These are phyloP conservation scores for Cryptoprocta ferox DNA, from an alignment of 2,797 vertebrate genomes.

Conservation along the genomic window DNA sequence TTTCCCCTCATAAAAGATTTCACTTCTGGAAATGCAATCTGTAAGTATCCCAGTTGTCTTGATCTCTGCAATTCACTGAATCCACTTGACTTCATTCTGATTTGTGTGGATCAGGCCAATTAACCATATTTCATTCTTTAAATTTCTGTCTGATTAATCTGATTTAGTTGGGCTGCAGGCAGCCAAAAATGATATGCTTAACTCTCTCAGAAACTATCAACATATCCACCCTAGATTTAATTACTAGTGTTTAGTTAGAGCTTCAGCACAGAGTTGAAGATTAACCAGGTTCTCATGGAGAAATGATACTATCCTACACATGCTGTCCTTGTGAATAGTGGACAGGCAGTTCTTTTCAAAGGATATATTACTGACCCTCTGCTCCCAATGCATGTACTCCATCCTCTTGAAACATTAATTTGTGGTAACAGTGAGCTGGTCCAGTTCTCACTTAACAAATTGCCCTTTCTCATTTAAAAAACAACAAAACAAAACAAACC, in stretches of 20 bases:
- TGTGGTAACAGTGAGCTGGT: not conserved
- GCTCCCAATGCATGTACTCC: not conserved
- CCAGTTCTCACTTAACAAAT: not conserved
- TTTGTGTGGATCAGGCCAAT: not conserved
- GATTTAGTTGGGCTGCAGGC: not conserved
- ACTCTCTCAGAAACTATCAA: not conserved
- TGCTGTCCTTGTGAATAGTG: not conserved
- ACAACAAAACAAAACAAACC: not conserved
- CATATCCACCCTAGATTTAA: not conserved
- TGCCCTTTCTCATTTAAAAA: not conserved
- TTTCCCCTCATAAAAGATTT: slow-evolving; percentile 6
- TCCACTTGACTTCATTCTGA: not conserved
- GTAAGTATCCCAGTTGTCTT: not conserved
- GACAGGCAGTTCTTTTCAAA: not conserved
- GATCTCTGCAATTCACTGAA: not conserved
- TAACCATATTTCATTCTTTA: not conserved
- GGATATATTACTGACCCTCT: not conserved
- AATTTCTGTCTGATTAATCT: slow-evolving; percentile 49
- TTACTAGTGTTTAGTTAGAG: not conserved
- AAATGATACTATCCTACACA: not conserved
- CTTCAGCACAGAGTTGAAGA: not conserved
- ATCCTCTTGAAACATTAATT: not conserved
- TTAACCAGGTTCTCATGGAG: not conserved
- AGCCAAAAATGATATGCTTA: not conserved
- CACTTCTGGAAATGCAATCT: not conserved